These are phyloP conservation scores for Spinibarbus caldwelli DNA, from an alignment of 2,797 vertebrate species.

Conservation along the genomic window DNA sequence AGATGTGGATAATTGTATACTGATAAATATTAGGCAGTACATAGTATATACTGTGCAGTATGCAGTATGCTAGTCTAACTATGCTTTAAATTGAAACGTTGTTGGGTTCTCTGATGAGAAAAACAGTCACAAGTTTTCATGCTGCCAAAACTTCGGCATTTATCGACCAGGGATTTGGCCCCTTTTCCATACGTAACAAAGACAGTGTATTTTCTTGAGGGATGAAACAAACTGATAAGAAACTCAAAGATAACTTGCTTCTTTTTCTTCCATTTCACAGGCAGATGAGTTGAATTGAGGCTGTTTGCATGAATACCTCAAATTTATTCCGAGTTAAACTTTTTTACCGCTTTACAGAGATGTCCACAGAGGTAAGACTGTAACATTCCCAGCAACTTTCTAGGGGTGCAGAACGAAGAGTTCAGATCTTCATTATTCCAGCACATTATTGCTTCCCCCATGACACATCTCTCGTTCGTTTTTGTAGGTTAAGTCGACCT, in stretches of 20 bases:
- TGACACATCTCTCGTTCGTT: slow-evolving; percentile 8
- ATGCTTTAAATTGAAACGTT: slow-evolving; percentile 5
- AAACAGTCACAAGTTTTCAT: slow-evolving; percentile 10
- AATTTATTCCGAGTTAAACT: slow-evolving; percentile 29
- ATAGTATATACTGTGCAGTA: not conserved
- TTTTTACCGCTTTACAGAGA: slow-evolving; percentile 27
- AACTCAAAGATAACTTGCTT: not conserved
- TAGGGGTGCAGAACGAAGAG: slow-evolving; percentile 1
- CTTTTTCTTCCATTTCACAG: slow-evolving; percentile 26
- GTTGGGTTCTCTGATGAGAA: slow-evolving; percentile 52
- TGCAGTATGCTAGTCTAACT: not conserved
- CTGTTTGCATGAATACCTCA: slow-evolving; percentile 12
- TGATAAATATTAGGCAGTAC: not conserved
- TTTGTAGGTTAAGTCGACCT: slow-evolving; percentile 5
- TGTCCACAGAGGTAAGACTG: slow-evolving; percentile 34
- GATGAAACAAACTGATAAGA: slow-evolving; percentile 44
- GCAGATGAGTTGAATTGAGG: slow-evolving; percentile 20
- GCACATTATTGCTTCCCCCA: slow-evolving; percentile 11
- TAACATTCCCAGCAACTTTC: slow-evolving; percentile 9
- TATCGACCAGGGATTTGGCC: slow-evolving; percentile 55
- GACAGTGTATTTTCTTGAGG: slow-evolving; percentile 57
- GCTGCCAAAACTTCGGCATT: slow-evolving; percentile 32
- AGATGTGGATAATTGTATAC: not conserved
- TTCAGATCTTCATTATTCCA: slow-evolving; percentile 31
- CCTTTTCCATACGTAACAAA: slow-evolving; percentile 58